A percentile compares a stretch with the other conserved stretches of the same genome.
These are phyloP conservation scores for Epinotia ramella DNA, from an alignment of 2,888 invertebrate species.

Conservation along the genomic window DNA sequence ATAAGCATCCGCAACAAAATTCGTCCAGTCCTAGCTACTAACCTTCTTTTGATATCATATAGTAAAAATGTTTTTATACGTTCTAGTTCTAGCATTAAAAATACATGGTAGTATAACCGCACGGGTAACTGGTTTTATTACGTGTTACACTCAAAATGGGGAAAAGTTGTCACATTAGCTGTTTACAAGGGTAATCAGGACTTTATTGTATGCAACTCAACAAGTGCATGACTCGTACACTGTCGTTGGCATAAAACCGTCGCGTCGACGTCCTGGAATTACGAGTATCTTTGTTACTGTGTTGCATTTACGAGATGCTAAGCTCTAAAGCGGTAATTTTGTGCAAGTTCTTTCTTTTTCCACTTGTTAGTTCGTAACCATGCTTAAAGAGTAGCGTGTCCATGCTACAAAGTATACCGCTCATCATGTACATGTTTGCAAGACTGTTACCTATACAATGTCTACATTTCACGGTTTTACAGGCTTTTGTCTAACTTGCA, in stretches of 20 bases:
- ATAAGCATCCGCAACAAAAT: too few relatives aligned
- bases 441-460: not conserved
- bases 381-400: not conserved
- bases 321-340: constrained; percentile 30
- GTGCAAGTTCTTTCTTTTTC: constrained; percentile 18
- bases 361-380: constrained; percentile 23
- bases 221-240: constrained; percentile 11
- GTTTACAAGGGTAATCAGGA: constrained; percentile 19
- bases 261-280: constrained; percentile 14
- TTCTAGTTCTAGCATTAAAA: too few relatives aligned
- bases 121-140: not conserved
- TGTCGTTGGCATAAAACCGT: constrained; percentile 12
- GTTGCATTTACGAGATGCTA: constrained; percentile 32
- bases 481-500: not conserved
- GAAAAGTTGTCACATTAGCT: not conserved
- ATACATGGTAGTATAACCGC: not conserved
- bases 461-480: not conserved
- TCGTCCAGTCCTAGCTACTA: too few relatives aligned
- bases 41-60: too few relatives aligned
- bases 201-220: constrained; percentile 23
- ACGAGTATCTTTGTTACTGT: constrained; percentile 1
- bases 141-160: not conserved
- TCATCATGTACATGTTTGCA: not conserved
- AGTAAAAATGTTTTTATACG: too few relatives aligned
- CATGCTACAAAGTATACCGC: constrained; percentile 6